Conservation (phyloP, 1,140 invertebrate genomes). For the Antheraea mylitta region DNA sequence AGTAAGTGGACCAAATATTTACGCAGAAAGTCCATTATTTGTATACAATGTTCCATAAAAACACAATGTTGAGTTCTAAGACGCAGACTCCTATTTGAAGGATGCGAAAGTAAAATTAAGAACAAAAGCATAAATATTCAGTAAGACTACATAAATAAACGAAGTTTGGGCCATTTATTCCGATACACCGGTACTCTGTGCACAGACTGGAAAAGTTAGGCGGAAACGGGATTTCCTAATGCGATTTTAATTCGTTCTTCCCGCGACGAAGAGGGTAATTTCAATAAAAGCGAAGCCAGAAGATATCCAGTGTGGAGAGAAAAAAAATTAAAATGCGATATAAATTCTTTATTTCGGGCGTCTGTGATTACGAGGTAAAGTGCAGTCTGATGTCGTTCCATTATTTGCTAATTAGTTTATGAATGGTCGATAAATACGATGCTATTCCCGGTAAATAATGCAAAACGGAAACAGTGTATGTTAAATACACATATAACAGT, state of each 20-base stretch:
- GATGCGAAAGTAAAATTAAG: constrained; percentile 56
- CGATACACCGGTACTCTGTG: constrained; percentile 67
- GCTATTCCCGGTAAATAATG: not conserved
- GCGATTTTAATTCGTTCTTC: constrained; percentile 73
- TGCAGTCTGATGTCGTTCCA: constrained; percentile 17
- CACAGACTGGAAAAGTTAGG: constrained; percentile 72
- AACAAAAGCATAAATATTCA: constrained; percentile 73
- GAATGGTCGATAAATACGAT: not conserved
- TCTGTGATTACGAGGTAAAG: constrained; percentile 8
- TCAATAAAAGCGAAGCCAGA: constrained; percentile 62
- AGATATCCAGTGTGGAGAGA: constrained; percentile 42
- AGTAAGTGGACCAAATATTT: too few relatives aligned
- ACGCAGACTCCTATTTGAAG: constrained; percentile 32
- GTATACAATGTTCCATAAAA: constrained; percentile 18
- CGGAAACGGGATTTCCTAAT: constrained; percentile 72
- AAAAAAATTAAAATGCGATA: constrained; percentile 20
- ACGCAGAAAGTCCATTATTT: not conserved
- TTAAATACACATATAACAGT: too few relatives aligned
- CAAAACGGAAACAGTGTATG: not conserved
- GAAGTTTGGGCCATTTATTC: constrained; percentile 73
- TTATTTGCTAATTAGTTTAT: constrained; percentile 13
- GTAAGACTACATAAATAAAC: constrained; percentile 72
- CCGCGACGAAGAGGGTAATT: constrained; percentile 65
- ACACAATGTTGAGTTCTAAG: constrained; percentile 23
- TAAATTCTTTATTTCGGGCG: not conserved